phyloP scores from a whole-genome alignment of 2,113 vertebrate species.

The Rhipidura dahli region DNA sequence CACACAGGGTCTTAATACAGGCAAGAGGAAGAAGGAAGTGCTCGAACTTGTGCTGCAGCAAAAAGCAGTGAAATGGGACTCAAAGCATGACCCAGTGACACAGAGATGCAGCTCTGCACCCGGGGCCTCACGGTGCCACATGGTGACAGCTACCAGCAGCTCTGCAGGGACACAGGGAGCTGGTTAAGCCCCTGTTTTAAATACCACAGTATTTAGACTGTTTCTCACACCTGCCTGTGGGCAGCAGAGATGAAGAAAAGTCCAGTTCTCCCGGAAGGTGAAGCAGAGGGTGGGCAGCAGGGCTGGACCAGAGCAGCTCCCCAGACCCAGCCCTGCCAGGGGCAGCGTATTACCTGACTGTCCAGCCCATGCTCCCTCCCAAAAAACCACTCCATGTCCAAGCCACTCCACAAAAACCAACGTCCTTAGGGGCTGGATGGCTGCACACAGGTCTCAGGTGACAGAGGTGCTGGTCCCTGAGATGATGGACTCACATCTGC shows the following conservation, averaged over 20 bases:
- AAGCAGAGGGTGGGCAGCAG: not conserved
- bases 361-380: not conserved
- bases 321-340: rapidly evolving
- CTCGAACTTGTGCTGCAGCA: not conserved
- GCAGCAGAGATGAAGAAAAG: not conserved
- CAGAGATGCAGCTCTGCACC: not conserved
- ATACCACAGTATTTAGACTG: not conserved
- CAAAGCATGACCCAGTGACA: not conserved
- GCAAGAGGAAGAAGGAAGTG: not conserved
- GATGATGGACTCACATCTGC: not conserved
- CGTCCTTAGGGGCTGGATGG: rapidly evolving
- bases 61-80: not conserved
- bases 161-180: not conserved
- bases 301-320: not conserved
- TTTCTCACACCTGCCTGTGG: not conserved
- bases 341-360: rapidly evolving
- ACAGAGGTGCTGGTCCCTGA: not conserved
- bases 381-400: not conserved
- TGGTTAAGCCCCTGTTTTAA: not conserved
- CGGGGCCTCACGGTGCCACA: rapidly evolving
- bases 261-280: not conserved
- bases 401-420: not conserved
- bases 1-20: not conserved
- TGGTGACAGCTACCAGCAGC: not conserved
- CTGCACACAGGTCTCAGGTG: not conserved